Conservation (phyloP, 1,140 invertebrate species). For the Brachionus rubens region DNA sequence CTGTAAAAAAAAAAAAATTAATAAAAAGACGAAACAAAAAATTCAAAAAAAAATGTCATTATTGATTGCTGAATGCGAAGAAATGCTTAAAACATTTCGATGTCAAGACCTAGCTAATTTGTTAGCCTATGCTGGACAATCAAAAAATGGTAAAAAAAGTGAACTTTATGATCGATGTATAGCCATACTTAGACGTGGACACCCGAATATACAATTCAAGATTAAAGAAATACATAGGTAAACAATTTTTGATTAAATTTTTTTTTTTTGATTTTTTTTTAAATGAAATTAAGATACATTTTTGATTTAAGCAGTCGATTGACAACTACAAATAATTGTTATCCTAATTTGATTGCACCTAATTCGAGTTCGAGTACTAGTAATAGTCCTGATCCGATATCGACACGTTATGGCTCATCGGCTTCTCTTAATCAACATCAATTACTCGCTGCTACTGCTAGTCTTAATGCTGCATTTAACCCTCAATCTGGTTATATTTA, state of each 20-base stretch:
- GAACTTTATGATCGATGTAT: slow-evolving; percentile 34
- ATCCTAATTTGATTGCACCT: too few relatives aligned
- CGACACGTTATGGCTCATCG: too few relatives aligned
- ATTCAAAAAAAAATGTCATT: neutral
- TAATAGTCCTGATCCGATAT: too few relatives aligned
- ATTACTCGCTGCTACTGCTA: too few relatives aligned
- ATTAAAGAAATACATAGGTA: slow-evolving; percentile 38
- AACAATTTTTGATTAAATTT: neutral
- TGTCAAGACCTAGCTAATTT: slow-evolving; percentile 31
- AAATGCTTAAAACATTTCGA: slow-evolving; percentile 34
- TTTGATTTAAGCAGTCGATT: too few relatives aligned
- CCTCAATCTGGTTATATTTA: neutral
- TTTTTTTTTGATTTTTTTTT: neutral
- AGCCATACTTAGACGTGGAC: slow-evolving; percentile 11
- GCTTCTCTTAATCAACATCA: too few relatives aligned
- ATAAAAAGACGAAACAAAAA: too few relatives aligned
- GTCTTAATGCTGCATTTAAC: neutral
- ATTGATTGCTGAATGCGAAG: neutral
- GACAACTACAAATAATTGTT: too few relatives aligned
- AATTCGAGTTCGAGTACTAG: too few relatives aligned
- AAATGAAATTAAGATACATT: too few relatives aligned
- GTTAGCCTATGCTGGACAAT: slow-evolving; percentile 29
- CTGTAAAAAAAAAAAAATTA: too few relatives aligned
- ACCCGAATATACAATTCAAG: slow-evolving; percentile 40
- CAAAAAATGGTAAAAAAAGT: slow-evolving; percentile 39